Evolutionary conservation across 92 coral and sea anemone species (phyloP).

Genomic region (Zoanthus gigantus): DNA sequence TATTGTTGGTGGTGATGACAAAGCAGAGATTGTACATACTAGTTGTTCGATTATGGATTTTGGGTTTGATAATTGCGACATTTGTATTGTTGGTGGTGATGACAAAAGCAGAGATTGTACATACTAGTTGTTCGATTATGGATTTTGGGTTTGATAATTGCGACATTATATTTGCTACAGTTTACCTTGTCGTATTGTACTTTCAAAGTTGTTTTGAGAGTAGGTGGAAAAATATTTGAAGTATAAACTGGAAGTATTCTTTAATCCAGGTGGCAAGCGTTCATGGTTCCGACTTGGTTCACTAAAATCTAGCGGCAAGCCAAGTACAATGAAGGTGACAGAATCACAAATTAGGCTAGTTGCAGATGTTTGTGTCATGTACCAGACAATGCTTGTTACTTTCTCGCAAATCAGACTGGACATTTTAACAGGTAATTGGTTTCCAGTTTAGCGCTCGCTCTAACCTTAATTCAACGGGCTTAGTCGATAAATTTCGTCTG

Average conservation of each 20-base stretch:
- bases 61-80: too few relatives aligned
- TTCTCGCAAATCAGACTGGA: conserved; percentile 95
- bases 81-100: background rate
- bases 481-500: too few relatives aligned
- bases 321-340: conserved; percentile 66
- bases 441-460: background rate
- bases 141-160: too few relatives aligned
- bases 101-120: background rate
- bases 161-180: background rate
- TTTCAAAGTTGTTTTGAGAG: too few relatives aligned
- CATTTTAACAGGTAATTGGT: conserved; percentile 81
- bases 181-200: background rate
- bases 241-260: background rate
- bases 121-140: too few relatives aligned
- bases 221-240: too few relatives aligned
- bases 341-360: conserved; percentile 81
- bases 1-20: background rate
- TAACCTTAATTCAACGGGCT: too few relatives aligned
- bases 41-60: too few relatives aligned
- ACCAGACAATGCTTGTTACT: conserved; percentile 80
- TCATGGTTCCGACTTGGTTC: conserved; percentile 81
- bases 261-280: conserved; percentile 63
- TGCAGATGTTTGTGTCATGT: conserved; percentile 93
- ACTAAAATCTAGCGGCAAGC: conserved; percentile 59
- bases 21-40: background rate